Evolutionary conservation across 2,797 vertebrate species (phyloP).

Genomic region (Coreius guichenoti): DNA sequence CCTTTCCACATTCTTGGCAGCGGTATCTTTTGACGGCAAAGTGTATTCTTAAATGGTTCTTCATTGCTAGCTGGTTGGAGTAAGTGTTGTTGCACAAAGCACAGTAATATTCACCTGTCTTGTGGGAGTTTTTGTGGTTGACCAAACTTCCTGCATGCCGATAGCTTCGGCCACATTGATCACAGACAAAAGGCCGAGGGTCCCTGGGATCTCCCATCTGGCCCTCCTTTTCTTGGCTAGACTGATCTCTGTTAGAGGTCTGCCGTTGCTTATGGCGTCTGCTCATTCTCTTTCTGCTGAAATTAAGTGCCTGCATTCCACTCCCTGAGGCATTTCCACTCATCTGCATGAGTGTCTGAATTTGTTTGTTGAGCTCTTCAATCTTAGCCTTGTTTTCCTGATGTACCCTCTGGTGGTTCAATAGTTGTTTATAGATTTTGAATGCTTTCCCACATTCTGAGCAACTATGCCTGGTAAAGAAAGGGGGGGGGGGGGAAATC

Average conservation of each 20-base stretch:
- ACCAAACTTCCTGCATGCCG: constrained; percentile 81
- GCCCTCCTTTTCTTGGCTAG: constrained; percentile 47
- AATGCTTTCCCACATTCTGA: constrained; percentile 88
- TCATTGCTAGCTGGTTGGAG: constrained; percentile 85
- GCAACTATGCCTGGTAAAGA: constrained; percentile 74
- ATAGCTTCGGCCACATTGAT: constrained; percentile 80
- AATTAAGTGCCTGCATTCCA: constrained; percentile 62
- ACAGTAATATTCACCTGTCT: constrained; percentile 84
- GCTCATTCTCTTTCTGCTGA: constrained; percentile 63
- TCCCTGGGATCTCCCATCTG: constrained; percentile 63
- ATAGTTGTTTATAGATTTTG: constrained; percentile 86
- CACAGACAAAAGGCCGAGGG: constrained; percentile 76
- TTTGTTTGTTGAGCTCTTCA: constrained; percentile 81
- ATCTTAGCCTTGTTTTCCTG: constrained; percentile 82
- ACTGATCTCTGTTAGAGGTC: constrained; percentile 34
- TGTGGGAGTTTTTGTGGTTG: constrained; percentile 88
- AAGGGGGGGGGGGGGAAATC: background rate
- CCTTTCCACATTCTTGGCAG: constrained; percentile 80
- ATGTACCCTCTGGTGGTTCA: constrained; percentile 89
- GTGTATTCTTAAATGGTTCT: constrained; percentile 88
- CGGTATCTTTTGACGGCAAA: constrained; percentile 80
- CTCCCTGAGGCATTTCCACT: constrained; percentile 70
- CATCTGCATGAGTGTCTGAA: constrained; percentile 82
- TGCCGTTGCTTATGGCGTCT: constrained; percentile 58
- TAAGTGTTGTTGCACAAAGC: constrained; percentile 85